Evolutionary conservation across 2,797 vertebrate genomes (phyloP).

Genomic region (Hybognathus amarus): DNA sequence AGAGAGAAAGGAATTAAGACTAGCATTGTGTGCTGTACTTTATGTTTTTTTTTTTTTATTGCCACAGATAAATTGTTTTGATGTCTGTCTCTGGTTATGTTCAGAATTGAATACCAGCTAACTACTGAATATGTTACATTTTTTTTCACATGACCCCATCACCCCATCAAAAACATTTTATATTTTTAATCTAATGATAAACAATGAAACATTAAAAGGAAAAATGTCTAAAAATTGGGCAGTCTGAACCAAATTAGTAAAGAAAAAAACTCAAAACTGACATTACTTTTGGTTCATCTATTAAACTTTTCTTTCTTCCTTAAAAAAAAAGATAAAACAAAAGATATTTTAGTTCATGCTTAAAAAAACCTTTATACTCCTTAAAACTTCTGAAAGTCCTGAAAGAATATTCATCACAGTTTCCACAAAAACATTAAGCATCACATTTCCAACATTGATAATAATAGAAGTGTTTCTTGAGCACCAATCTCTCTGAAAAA

Average conservation of each 20-base stretch:
- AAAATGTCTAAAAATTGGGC: background rate
- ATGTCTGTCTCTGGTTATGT: background rate
- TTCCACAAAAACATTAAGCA: background rate
- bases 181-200: background rate
- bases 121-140: background rate
- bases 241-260: background rate
- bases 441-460: background rate
- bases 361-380: too few relatives aligned
- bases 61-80: background rate
- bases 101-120: too few relatives aligned
- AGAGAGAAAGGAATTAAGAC: conserved; percentile 8
- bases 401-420: background rate
- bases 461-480: background rate
- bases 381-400: background rate
- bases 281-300: background rate
- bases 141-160: background rate
- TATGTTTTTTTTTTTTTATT: background rate
- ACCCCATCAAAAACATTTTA: background rate
- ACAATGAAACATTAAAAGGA: background rate
- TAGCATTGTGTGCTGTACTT: background rate
- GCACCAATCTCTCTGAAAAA: background rate
- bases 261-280: background rate
- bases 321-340: background rate
- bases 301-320: background rate
- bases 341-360: background rate